Evolutionary conservation across 1,140 invertebrate species (phyloP), one percentile per base, ranked within the genome.

Genomic region (Philopotamus ludificatus): DNA sequence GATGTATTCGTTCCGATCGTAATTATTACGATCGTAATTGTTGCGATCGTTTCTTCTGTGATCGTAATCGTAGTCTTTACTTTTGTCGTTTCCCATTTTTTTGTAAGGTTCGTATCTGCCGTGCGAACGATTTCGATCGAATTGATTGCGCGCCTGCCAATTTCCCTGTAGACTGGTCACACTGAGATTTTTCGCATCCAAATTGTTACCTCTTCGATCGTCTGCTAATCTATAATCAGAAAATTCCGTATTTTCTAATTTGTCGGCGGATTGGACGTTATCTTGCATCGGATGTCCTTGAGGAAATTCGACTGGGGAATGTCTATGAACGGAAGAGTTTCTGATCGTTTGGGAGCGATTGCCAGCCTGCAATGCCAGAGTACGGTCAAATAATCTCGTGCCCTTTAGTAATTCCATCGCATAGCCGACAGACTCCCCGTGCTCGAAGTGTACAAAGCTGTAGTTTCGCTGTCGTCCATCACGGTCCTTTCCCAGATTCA

Each of bases 391-490:
- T 8, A 89, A 67, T 0, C 73, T 68, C 22, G 86, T 85, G 3
- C 86, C 85, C 59, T 85, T 81, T 70, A 89, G 87, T n/a, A 91
- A 74, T 8, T 83, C 76, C 7, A 90, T 71, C n/a, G 89, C 87
- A 72, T 90, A 91, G 0, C 82, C 82, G 0, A 92, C 88, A 1
- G 90, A 90, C 64, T 82, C 80, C 60, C 80, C 74, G 73, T 93
- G 89, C 72, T 86, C 85, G 67, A 87, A 93, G 8, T 85, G 90
- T 18, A 93, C 77, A 71, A 93, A 93, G 7, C 84, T 89, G 74
- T 85, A 93, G 60, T 78, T 81, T 67, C 85, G 84, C 64, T 82
- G 82, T 10, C 85, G 82, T 1, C 89, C 89, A 70, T 86, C 84
- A 70, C 83, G 84, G 71, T 91, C 89, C 72, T 83, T 86, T 1